A percentile compares a stretch with the other conserved stretches of the same genome.
Conservation (phyloP, 1,140 invertebrate genomes). For the Popillia japonica region DNA sequence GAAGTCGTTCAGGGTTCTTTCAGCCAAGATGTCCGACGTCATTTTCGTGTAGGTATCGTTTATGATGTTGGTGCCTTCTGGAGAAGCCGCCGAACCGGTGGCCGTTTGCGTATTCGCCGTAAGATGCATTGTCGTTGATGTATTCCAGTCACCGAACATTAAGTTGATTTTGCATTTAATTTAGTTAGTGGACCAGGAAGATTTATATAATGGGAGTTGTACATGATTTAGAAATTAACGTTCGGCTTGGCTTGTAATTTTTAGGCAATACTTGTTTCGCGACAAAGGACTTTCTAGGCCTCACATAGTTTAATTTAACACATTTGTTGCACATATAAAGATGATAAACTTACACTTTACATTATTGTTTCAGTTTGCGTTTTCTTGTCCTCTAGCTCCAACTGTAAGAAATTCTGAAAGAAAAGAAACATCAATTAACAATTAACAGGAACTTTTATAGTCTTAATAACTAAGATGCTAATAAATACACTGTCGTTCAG, state of each 20-base stretch:
- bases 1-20: constrained; percentile 87
- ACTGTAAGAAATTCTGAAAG: too few relatives aligned
- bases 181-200: neutral
- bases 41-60: constrained; percentile 88
- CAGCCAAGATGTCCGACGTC: constrained; percentile 86
- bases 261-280: neutral
- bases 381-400: too few relatives aligned
- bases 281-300: neutral
- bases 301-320: neutral
- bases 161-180: constrained; percentile 43
- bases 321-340: too few relatives aligned
- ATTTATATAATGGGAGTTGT: neutral
- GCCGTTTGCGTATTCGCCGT: constrained; percentile 57
- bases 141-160: constrained; percentile 50
- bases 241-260: neutral
- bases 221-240: neutral
- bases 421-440: too few relatives aligned
- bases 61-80: constrained; percentile 67
- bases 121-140: constrained; percentile 64
- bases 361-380: too few relatives aligned
- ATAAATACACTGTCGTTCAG: too few relatives aligned
- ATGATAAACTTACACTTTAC: too few relatives aligned
- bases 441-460: too few relatives aligned
- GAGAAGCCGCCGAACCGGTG: constrained; percentile 64
- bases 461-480: too few relatives aligned